Conservation (phyloP, 2,888 invertebrate genomes). For the Sylvicola cinctus region DNA sequence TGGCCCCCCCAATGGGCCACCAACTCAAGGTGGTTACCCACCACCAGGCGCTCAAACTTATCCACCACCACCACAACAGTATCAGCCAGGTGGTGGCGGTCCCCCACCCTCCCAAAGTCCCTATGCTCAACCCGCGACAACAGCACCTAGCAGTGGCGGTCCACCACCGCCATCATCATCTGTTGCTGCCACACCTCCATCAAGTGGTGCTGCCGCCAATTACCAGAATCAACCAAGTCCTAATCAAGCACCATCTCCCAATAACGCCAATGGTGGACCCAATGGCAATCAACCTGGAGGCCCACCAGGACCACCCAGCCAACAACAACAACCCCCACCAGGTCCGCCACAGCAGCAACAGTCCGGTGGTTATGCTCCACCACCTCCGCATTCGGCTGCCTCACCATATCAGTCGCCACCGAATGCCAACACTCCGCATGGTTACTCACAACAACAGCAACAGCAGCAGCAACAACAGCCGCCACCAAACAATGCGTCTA, state of each 20-base stretch:
- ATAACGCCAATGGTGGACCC: too few relatives aligned
- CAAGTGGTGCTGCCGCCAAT: conserved; percentile 18
- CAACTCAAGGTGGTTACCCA: conserved; percentile 13
- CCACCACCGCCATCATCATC: conserved; percentile 2
- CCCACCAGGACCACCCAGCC: conserved; percentile 6
- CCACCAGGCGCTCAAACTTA: conserved; percentile 26
- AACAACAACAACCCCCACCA: conserved; percentile 8
- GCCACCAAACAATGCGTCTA: too few relatives aligned
- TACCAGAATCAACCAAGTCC: conserved; percentile 31
- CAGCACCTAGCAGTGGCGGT: conserved; percentile 3
- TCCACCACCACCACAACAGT: conserved; percentile 22
- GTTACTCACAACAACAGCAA: background rate
- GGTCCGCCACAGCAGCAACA: background rate
- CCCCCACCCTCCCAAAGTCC: conserved; percentile 10
- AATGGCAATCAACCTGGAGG: conserved; percentile 8
- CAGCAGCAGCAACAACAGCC: conserved; percentile 6
- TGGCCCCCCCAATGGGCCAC: conserved; percentile 11
- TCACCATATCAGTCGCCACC: too few relatives aligned
- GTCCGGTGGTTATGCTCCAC: too few relatives aligned
- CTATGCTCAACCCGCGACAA: too few relatives aligned
- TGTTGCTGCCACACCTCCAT: conserved; percentile 8
- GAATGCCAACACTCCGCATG: conserved; percentile 11
- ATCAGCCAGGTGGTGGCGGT: conserved; percentile 17
- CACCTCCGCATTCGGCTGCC: too few relatives aligned
- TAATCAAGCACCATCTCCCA: conserved; percentile 20